phyloP scores from a whole-genome alignment of 2,113 vertebrate species.

The Indri indri region DNA sequence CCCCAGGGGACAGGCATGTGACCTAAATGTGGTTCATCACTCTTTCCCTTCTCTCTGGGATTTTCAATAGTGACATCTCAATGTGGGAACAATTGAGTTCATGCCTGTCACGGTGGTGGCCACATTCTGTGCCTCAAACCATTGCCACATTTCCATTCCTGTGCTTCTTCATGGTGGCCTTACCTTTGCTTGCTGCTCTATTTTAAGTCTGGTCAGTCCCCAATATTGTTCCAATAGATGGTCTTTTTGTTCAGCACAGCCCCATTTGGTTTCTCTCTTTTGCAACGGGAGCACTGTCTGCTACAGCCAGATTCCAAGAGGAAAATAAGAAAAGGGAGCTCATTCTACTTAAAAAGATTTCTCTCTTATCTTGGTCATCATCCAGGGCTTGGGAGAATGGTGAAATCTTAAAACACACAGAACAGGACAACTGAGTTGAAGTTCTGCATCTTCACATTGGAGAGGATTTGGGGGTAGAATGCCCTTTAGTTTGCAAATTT shows the following conservation, averaged over 20 bases:
- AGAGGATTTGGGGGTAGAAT: not conserved
- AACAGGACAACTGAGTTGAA: fast-evolving
- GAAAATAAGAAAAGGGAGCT: not conserved
- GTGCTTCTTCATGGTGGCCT: not conserved
- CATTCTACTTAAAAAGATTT: not conserved
- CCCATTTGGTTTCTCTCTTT: not conserved
- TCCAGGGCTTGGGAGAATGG: not conserved
- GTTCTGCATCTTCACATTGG: not conserved
- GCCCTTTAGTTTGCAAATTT: not conserved
- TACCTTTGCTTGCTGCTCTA: not conserved
- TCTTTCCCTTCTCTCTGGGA: not conserved
- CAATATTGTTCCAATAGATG: not conserved
- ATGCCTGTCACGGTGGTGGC: not conserved
- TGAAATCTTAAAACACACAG: not conserved
- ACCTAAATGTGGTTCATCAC: not conserved
- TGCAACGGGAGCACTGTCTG: not conserved
- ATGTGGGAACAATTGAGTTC: not conserved
- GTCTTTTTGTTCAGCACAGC: not conserved
- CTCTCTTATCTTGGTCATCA: not conserved
- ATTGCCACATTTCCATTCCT: not conserved
- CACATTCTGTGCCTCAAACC: not conserved
- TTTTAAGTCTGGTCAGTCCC: not conserved
- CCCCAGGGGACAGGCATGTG: not conserved
- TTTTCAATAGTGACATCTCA: not conserved
- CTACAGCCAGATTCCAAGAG: not conserved